phyloP scores from a whole-genome alignment of 2,113 vertebrate species.

The Electrona antarctica region DNA sequence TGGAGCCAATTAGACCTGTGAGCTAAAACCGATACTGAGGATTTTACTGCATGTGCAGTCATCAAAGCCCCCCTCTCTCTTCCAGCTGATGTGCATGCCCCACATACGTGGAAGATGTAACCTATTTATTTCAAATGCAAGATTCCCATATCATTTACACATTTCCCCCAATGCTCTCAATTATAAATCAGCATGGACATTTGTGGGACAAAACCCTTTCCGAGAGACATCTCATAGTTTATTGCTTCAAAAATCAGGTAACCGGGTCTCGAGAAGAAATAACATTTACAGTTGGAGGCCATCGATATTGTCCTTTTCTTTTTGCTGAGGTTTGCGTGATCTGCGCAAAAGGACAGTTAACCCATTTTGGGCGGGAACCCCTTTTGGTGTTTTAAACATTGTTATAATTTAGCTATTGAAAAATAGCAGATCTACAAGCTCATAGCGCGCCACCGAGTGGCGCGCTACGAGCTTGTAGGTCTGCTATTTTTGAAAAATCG shows the following conservation, averaged over 20 bases:
- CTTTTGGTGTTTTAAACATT: no score
- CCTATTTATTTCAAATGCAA: constrained; percentile 57
- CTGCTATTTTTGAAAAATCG: no score
- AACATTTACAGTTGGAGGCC: background rate
- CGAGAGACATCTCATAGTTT: constrained; percentile 25
- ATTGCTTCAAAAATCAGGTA: constrained; percentile 37
- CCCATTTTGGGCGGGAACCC: no score
- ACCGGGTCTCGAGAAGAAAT: constrained; percentile 1
- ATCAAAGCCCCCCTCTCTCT: constrained; percentile 53
- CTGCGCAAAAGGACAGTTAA: no score
- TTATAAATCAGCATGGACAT: constrained; percentile 16
- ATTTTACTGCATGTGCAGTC: background rate
- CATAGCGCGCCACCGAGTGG: no score
- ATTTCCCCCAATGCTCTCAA: constrained; percentile 22
- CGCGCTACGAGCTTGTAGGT: no score
- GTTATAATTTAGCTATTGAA: no score
- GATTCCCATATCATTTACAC: constrained; percentile 38
- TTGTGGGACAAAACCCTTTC: constrained; percentile 32
- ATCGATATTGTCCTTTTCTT: no score
- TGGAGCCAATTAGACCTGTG: no score
- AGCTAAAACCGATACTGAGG: no score
- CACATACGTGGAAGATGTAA: background rate
- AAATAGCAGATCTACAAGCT: no score
- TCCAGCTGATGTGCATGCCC: background rate
- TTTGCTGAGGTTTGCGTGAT: no score